Evolutionary conservation across 2,888 invertebrate genomes (phyloP).

Genomic region (Cosmopolites sordidus): DNA sequence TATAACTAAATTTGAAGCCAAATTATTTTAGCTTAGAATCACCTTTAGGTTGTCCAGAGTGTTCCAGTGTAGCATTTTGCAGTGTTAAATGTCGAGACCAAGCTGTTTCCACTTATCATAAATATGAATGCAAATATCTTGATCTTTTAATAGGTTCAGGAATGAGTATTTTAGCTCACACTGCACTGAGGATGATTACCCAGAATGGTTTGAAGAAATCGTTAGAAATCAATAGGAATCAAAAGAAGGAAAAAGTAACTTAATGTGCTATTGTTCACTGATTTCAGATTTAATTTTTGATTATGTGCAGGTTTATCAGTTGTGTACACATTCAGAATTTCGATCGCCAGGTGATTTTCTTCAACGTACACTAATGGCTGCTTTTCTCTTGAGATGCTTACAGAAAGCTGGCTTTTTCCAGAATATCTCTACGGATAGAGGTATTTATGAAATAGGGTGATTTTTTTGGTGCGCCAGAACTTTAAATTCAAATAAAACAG

Average conservation of each 20-base stretch:
- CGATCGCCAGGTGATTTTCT: constrained; percentile 66
- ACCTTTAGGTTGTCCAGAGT: constrained; percentile 67
- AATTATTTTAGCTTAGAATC: constrained; percentile 52
- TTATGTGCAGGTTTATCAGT: constrained; percentile 49
- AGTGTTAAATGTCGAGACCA: constrained; percentile 59
- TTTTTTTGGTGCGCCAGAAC: too few species aligned
- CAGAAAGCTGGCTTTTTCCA: constrained; percentile 64
- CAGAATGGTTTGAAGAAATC: constrained; percentile 56
- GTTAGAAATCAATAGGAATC: constrained; percentile 51
- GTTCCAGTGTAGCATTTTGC: constrained; percentile 76
- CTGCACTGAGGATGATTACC: constrained; percentile 74
- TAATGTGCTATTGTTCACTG: too few species aligned
- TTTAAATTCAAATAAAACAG: too few species aligned
- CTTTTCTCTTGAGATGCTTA: constrained; percentile 68
- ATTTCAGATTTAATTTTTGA: background rate
- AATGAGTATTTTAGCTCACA: constrained; percentile 74
- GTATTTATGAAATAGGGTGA: too few species aligned
- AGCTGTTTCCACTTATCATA: constrained; percentile 65
- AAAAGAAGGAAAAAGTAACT: constrained; percentile 45
- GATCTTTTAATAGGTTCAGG: constrained; percentile 71
- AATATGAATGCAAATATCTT: constrained; percentile 69
- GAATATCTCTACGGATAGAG: background rate
- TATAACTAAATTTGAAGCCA: background rate
- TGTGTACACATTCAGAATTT: constrained; percentile 62
- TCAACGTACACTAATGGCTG: constrained; percentile 71